Evolutionary conservation across 2,113 vertebrate genomes (phyloP), one percentile per base, ranked within the genome.

Genomic region (Tamias sibiricus): DNA sequence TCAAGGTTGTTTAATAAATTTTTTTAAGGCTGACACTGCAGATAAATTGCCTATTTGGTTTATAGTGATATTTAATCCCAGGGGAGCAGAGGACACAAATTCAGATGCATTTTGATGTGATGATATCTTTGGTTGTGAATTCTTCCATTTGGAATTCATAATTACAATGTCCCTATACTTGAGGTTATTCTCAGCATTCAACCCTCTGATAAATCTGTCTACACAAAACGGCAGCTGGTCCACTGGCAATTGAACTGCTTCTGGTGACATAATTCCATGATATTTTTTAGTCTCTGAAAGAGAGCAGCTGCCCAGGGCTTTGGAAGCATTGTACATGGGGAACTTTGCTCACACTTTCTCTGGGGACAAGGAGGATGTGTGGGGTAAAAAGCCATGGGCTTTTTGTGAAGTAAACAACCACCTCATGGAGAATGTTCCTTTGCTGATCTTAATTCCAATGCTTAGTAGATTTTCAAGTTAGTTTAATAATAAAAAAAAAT

Each of bases 151-250:
- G 76, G 37, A 95, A 95, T 91, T 8, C 20, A 87, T 97, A 98
- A 98, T 94, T 97, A 95, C 91, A 97, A 71, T 90, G 89, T 72
- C 94, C 88, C 76, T 85, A 88, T 62, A 66, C 72, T 96, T 88
- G 71, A 93, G 86, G 93, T 94, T 96, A 93, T 97, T 97, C 91
- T 91, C 90, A 97, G 90, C 79, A 47, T 90, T 96, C 87, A 96
- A 93, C 64, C 57, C 37, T 91, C 87, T 96, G 93, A 76, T 84
- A 97, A 88, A 94, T 94, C 76, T 94, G 95, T 40, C 40, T 94
- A 95, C 94, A 96, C 89, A 98, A 97, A 98, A 98, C 88, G 47
- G 93, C 91, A 98, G 96, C 72, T 72, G 11, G 10, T 95, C 94
- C 95, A 94, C 87, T 89, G 95, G 88, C 95, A 97, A 97, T 40